Evolutionary conservation across 2,797 vertebrate genomes (phyloP).

Genomic region (Hoplostethus atlanticus): DNA sequence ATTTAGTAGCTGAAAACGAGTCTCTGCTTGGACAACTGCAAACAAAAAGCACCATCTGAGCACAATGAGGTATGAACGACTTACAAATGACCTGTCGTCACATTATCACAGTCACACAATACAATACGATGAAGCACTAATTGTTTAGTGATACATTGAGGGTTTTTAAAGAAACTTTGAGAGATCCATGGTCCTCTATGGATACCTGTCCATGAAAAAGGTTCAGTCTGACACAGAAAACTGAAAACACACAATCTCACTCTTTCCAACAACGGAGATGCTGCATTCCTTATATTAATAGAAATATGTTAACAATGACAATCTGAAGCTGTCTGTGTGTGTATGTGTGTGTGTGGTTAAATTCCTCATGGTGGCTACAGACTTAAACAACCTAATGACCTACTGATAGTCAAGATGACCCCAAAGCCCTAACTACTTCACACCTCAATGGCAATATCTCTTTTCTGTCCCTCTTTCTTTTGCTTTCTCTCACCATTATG

Average conservation of each 20-base stretch:
- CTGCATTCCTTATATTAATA: conserved; percentile 16
- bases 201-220: conserved; percentile 31
- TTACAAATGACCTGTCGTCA: conserved; percentile 52
- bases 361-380: conserved; percentile 28
- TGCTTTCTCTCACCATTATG: not conserved
- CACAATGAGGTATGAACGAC: conserved; percentile 41
- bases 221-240: conserved; percentile 12
- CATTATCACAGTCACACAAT: conserved; percentile 31
- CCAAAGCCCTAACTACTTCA: conserved; percentile 13
- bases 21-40: conserved; percentile 39
- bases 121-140: conserved; percentile 30
- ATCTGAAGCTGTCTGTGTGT: not conserved
- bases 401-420: conserved; percentile 36
- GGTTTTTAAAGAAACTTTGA: conserved; percentile 11
- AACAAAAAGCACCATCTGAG: conserved; percentile 43
- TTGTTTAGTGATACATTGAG: conserved; percentile 19
- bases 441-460: conserved; percentile 25
- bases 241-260: conserved; percentile 11
- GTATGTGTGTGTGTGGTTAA: not conserved
- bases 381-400: conserved; percentile 19
- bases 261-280: conserved; percentile 8
- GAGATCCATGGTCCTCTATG: conserved; percentile 8
- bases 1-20: conserved; percentile 20
- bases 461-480: not conserved
- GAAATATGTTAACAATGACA: conserved; percentile 4